Evolutionary conservation across 2,113 vertebrate genomes (phyloP).

Genomic region (Pteronura brasiliensis): DNA sequence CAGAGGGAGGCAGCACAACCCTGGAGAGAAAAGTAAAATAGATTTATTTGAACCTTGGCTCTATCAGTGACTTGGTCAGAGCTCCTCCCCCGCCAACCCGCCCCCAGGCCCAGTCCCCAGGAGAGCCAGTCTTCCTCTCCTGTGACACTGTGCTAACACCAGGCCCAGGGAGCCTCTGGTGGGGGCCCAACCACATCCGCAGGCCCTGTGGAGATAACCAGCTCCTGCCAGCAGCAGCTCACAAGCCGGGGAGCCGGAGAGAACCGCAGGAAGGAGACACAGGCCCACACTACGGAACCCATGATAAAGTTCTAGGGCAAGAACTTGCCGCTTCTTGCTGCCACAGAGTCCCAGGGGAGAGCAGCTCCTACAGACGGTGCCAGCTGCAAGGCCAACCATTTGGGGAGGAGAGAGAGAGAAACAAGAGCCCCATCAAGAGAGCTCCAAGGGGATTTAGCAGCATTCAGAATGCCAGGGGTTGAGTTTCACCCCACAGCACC

Average conservation of each 20-base stretch:
- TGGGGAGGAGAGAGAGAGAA: background rate
- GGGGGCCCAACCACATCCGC: background rate
- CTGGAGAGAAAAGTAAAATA: background rate
- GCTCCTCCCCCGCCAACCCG: background rate
- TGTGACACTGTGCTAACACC: background rate
- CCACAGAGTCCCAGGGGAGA: background rate
- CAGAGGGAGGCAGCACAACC: background rate
- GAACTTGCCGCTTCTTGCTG: background rate
- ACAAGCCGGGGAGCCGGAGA: background rate
- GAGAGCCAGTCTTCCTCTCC: background rate
- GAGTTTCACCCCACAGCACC: constrained; percentile 69
- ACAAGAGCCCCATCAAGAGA: constrained; percentile 21
- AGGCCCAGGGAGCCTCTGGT: background rate
- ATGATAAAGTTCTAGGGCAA: background rate
- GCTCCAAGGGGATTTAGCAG: constrained; percentile 57
- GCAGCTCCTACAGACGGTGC: constrained; percentile 50
- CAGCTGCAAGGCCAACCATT: constrained; percentile 67
- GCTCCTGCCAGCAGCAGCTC: background rate
- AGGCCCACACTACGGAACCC: background rate
- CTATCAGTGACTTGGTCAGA: background rate
- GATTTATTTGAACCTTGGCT: background rate
- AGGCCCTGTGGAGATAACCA: background rate
- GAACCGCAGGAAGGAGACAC: background rate
- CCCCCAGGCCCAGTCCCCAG: no score
- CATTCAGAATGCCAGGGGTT: constrained; percentile 37